Conservation (phyloP, 30 jellyfish, hydroid and myxozoan genomes). For the Turritopsis dohrnii region DNA sequence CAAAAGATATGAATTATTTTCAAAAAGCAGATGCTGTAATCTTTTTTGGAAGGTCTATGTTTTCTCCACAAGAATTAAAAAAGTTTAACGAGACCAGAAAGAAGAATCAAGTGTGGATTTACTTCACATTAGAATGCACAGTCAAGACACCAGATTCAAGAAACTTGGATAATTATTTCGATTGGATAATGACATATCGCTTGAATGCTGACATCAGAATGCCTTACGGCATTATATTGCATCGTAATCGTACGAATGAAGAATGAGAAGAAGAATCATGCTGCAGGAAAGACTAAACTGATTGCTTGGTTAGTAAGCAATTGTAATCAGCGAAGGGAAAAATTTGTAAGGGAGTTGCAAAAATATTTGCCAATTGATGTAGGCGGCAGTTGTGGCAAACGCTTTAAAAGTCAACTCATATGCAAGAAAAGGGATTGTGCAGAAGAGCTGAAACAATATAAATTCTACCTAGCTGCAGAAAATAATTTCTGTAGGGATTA, state of each 20-base stretch:
- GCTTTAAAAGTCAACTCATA: background rate
- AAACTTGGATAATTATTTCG: no score
- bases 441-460: background rate
- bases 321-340: background rate
- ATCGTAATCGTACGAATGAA: background rate
- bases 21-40: no score
- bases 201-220: background rate
- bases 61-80: no score
- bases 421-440: background rate
- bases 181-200: background rate
- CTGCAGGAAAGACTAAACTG: background rate
- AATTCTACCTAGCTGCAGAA: background rate
- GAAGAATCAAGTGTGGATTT: no score
- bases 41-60: no score
- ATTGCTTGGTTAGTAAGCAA: background rate
- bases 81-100: no score
- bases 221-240: background rate
- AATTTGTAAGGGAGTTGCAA: background rate
- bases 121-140: no score
- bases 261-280: background rate
- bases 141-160: no score
- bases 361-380: background rate
- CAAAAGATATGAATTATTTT: no score
- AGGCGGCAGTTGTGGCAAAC: background rate
- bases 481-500: background rate